Base-by-base conservation (phyloP, 2,888 invertebrate species). In the Ellobium chinense region DNA sequence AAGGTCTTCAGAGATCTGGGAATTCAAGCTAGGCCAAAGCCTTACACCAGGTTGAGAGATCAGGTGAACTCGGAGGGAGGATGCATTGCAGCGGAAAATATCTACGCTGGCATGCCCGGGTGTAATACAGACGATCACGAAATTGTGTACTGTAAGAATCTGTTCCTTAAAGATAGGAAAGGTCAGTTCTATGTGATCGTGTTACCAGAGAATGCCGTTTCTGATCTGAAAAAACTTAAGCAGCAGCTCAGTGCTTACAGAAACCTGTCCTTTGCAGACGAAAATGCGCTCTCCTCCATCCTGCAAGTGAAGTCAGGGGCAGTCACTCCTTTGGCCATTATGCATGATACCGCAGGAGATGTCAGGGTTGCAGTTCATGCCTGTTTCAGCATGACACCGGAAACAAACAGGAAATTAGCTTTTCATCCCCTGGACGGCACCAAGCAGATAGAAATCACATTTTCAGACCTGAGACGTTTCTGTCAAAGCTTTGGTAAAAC, bases 161-260 rank as follows among this genome's bases (percentile, higher is more conserved):
- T 89, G 9, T 88, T 89, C 70, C 82, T 89, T 14, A 89, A 89
- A 80, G 89, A 89, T 78, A 74, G 89, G 72, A 87, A 86, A 73
- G 87, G 88, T 21, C 84, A 84, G 37, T 89, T 85, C 70, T 89
- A 85, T 74, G 77, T 87, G 37, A 80, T 88, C 0, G 83, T 89
- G 24, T 84, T 80, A 68, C 82, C 83, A 14, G 89, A 89, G 82
- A 85, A 88, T 37, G 70, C 69, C 4, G 65, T 72, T 24, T 72
- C 88, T 2, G 84, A 88, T 62, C 80, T 89, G 21, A 88, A 88
- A 76, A 54, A 72, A 5, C 79, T 88, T 9, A 84, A 85, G 74
- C 83, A 81, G 65, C 73, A 83, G 39, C 78, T 89, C 12, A 82
- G 83, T 34, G 89, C 87, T 9, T 78, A 87, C 72, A 79, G 89